A percentile compares a stretch with the other conserved stretches of the same genome.
Evolutionary conservation across 2,888 invertebrate genomes (phyloP).

Genomic region (Apantesis nais): DNA sequence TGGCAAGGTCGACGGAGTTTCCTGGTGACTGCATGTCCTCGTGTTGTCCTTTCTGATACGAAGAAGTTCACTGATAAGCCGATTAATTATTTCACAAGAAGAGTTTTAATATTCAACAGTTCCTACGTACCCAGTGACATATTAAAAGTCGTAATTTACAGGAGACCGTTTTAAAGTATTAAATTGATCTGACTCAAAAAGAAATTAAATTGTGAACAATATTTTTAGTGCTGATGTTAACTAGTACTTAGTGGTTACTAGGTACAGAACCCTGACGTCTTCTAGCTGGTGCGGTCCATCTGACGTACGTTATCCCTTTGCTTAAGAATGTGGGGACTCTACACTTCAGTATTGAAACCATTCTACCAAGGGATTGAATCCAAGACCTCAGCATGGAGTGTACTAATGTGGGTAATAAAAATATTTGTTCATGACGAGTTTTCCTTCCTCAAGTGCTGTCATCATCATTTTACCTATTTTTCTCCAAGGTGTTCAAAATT

Average conservation of each 20-base stretch:
- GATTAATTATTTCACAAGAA: conserved; percentile 1
- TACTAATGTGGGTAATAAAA: too few species aligned
- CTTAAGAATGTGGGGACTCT: not conserved
- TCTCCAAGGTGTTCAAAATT: not conserved
- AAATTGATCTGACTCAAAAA: too few species aligned
- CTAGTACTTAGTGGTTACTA: not conserved
- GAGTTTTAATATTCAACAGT: not conserved
- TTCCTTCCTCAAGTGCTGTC: not conserved
- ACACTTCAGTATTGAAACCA: not conserved
- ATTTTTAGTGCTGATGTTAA: too few species aligned
- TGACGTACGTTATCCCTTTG: not conserved
- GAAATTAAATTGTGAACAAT: too few species aligned
- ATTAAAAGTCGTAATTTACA: too few species aligned
- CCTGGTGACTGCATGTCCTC: conserved; percentile 37
- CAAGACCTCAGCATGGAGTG: not conserved
- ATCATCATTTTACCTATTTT: not conserved
- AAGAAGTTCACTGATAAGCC: conserved; percentile 1
- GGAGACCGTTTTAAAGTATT: too few species aligned
- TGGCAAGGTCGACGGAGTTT: conserved; percentile 39
- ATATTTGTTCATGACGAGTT: not conserved
- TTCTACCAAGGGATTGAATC: not conserved
- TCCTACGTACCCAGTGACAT: not conserved
- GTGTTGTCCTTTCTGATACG: conserved; percentile 37
- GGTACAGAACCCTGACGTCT: not conserved
- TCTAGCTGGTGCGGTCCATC: not conserved